A percentile compares a stretch with the other conserved stretches of the same genome.
Evolutionary conservation across 1,140 invertebrate species (phyloP).

Genomic region (Cataglyphis hispanica): DNA sequence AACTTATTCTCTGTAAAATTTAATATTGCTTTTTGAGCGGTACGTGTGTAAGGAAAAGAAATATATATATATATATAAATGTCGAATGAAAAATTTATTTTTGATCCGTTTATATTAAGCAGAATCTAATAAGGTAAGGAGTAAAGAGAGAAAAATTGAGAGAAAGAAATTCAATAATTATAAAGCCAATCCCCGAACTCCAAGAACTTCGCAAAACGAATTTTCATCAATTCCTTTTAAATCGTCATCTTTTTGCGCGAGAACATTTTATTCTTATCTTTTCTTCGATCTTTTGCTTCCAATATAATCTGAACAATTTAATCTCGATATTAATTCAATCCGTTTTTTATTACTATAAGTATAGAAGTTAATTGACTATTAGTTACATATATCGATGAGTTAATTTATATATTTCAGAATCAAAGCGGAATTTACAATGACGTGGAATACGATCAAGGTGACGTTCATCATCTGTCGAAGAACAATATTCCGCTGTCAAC

Average conservation of each 20-base stretch:
- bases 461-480: slow-evolving; percentile 87
- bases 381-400: neutral
- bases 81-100: slow-evolving; percentile 5
- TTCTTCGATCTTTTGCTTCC: neutral
- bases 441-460: slow-evolving; percentile 93
- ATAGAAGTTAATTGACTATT: neutral
- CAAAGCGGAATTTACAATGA: slow-evolving; percentile 96
- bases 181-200: neutral
- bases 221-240: slow-evolving; percentile 2
- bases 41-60: neutral
- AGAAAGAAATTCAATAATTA: slow-evolving; percentile 31
- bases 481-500: slow-evolving; percentile 91
- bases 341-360: neutral
- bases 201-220: neutral
- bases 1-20: neutral
- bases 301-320: neutral
- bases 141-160: neutral
- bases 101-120: neutral
- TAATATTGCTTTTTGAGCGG: neutral
- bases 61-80: neutral
- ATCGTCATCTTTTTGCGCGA: neutral
- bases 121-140: neutral
- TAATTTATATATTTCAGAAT: slow-evolving; percentile 87
- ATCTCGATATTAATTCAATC: neutral
- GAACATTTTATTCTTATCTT: neutral